A percentile compares a stretch with the other conserved stretches of the same genome.
phyloP scores from a whole-genome alignment of 1,140 invertebrate genomes.

The Apocrypta bakeri region DNA sequence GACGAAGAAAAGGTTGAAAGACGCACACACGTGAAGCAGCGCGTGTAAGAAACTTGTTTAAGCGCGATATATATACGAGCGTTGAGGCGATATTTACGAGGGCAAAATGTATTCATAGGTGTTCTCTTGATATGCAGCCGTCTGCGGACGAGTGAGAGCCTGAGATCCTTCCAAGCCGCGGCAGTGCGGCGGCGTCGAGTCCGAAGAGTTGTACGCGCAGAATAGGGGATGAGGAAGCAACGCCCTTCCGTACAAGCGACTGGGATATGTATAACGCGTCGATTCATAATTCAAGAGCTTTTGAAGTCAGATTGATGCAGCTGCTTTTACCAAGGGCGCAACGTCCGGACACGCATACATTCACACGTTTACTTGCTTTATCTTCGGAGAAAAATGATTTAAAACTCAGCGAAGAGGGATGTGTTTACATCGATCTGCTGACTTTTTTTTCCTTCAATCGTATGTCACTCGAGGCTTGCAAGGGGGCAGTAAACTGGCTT shows the following conservation, averaged over 20 bases:
- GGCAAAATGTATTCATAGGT: slow-evolving; percentile 37
- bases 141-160: not conserved
- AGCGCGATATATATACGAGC: slow-evolving; percentile 38
- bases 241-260: too few species aligned
- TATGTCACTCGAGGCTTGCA: too few species aligned
- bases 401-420: not conserved
- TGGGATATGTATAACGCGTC: not conserved
- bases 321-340: too few species aligned
- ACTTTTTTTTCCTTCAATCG: not conserved
- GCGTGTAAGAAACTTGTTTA: slow-evolving; percentile 33
- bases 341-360: too few species aligned
- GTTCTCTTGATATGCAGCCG: slow-evolving; percentile 19
- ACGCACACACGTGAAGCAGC: too few species aligned
- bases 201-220: not conserved
- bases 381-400: slow-evolving; percentile 18
- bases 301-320: slow-evolving; percentile 20
- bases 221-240: not conserved
- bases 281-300: slow-evolving; percentile 43
- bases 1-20: not conserved
- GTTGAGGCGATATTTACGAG: slow-evolving; percentile 27
- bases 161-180: not conserved
- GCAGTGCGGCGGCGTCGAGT: too few species aligned
- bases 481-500: too few species aligned
- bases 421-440: not conserved
- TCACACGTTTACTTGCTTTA: not conserved